Evolutionary conservation across 2,888 invertebrate genomes (phyloP), one percentile per base, ranked within the genome.

Genomic region (Ophraella communa): DNA sequence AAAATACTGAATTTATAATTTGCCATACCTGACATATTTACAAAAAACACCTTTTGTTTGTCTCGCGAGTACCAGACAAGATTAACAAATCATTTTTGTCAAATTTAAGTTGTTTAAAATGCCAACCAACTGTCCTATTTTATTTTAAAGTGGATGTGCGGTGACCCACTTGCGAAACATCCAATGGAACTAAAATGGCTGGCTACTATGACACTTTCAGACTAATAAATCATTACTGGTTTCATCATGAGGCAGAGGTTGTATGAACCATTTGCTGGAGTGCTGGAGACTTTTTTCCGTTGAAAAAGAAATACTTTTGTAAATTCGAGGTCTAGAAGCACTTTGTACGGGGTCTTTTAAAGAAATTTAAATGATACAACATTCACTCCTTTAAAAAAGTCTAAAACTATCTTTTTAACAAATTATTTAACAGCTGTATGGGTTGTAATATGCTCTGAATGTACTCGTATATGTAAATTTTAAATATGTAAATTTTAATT

Each of bases 191-290:
- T 47, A 35, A 21, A 58, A 47, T 58, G 35, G 58, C 23, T 23
- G 58, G 49, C 58, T 35, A 49, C 58, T 35, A 47, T 58, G 58
- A 58, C 58, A 45, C 54, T 49, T 49, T 55, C 18, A 44, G 55
- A 62, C 62, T 62, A 62, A 62, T 62, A 62, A 62, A 62, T 62
- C 62, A 62, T 62, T 49, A 62, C 55, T 49, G 24, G 35, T 55
- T 62, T 62, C 62, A 62, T 62, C 62, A 47, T 55, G 33, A 27
- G 55, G 61, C 44, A 23, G 20, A 27, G 14, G 30, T 42, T 61
- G 54, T 51, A 54, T 23, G 47, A 45, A 61, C 45, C 61, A 42
- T 54, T 56, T 44, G 39, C 21, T 14, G 11, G 17, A 56, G 56
- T 44, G 56, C 42, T 23, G 17, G 42, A 42, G 23, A 55, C 42